phyloP scores from a whole-genome alignment of 2,888 invertebrate genomes.

The Yponomeuta sedellus region DNA sequence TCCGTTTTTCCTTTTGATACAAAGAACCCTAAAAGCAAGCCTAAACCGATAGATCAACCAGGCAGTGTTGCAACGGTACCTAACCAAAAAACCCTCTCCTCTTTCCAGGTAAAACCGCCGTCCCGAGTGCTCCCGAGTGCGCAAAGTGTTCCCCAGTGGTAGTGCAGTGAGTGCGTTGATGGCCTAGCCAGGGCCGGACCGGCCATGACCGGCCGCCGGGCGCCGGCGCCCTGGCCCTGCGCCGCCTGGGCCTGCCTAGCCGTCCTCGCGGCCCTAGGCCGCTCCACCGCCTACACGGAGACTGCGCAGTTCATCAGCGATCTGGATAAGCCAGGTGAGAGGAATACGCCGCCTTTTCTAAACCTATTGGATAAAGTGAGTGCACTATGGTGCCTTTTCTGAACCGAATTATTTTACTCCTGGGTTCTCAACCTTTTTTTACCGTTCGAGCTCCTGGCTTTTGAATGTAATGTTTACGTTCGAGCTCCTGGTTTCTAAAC shows the following conservation, averaged over 20 bases:
- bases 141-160: constrained; percentile 25
- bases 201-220: constrained; percentile 19
- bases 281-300: constrained; percentile 69
- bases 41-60: no score
- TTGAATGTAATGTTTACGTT: no score
- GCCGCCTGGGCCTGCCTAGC: constrained; percentile 62
- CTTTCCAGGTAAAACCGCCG: neutral
- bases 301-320: constrained; percentile 77
- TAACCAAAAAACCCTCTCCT: neutral
- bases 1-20: no score
- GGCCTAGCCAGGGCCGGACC: neutral
- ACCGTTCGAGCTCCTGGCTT: no score
- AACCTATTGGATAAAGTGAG: no score
- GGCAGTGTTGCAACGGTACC: no score
- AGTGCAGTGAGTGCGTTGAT: constrained; percentile 28
- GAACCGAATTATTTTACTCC: no score
- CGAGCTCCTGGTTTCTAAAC: no score
- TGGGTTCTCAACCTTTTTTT: no score
- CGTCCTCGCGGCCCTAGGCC: constrained; percentile 60
- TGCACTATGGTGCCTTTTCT: no score
- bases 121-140: neutral
- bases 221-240: constrained; percentile 28
- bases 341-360: no score
- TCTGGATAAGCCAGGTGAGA: constrained; percentile 79
- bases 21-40: no score